Conservation (phyloP, 1,140 invertebrate species). For the Meloidogyne hapla region DNA sequence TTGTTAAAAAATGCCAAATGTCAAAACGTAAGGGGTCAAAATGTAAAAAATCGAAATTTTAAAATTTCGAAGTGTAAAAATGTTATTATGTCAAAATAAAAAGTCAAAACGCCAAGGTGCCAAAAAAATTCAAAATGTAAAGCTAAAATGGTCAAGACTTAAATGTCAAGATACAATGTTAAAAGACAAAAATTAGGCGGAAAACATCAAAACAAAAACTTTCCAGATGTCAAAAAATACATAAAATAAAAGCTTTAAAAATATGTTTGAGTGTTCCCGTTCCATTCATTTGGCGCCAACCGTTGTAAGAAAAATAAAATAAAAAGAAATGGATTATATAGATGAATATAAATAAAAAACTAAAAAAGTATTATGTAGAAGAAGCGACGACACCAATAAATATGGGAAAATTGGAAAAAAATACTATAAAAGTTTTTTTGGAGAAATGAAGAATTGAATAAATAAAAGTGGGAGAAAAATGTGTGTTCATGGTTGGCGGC, state of each 20-base stretch:
- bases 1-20: too few species aligned
- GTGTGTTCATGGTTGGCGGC: neutral
- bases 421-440: too few species aligned
- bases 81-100: too few species aligned
- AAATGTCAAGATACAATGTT: neutral
- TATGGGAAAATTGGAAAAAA: too few species aligned
- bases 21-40: too few species aligned
- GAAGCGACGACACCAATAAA: neutral
- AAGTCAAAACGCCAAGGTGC: neutral
- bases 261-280: neutral
- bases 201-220: neutral
- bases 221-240: neutral
- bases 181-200: neutral
- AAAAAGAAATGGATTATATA: neutral
- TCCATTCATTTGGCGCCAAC: neutral
- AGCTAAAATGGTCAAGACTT: neutral
- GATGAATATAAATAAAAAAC: neutral
- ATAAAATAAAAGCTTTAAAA: neutral
- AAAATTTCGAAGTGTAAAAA: too few species aligned
- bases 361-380: neutral
- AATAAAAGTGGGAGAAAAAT: neutral
- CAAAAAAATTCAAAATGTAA: neutral
- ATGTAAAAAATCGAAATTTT: too few species aligned
- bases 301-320: neutral
- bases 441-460: neutral